phyloP scores from a whole-genome alignment of 2,113 vertebrate genomes.

The Dendrocopos noguchii region DNA sequence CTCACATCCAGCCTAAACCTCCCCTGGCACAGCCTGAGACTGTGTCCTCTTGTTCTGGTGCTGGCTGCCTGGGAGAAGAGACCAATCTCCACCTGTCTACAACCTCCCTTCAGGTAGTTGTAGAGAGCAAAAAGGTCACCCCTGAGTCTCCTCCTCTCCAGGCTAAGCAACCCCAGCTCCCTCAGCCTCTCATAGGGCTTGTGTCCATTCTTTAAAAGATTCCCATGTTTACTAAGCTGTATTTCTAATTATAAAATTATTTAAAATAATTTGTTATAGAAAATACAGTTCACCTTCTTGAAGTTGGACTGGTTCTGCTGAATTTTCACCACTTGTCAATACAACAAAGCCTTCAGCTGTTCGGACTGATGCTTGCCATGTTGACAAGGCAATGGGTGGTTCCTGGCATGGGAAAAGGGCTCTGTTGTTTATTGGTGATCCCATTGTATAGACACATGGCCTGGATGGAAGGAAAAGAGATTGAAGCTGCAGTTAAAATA shows the following conservation, averaged over 20 bases:
- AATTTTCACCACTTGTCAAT: constrained; percentile 94
- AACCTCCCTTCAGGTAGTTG: no score
- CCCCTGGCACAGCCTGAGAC: no score
- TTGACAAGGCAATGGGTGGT: constrained; percentile 97
- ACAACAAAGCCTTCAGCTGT: constrained; percentile 86
- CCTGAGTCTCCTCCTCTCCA: no score
- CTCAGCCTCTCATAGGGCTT: no score
- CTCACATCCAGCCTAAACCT: no score
- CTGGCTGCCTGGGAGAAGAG: no score
- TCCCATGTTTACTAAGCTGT: background rate
- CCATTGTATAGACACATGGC: constrained; percentile 93
- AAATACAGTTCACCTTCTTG: constrained; percentile 78
- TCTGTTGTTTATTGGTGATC: constrained; percentile 97
- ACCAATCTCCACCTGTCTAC: no score
- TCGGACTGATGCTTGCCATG: constrained; percentile 90
- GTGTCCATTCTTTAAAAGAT: background rate
- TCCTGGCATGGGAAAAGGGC: constrained; percentile 98
- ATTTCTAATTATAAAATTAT: background rate
- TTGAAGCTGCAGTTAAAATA: background rate
- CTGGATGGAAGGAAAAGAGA: constrained; percentile 78
- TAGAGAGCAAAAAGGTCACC: no score
- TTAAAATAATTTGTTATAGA: constrained; percentile 30
- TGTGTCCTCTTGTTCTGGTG: no score
- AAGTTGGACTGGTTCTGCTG: constrained; percentile 79
- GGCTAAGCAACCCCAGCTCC: no score